phyloP scores from a whole-genome alignment of 2,888 invertebrate species.

The Ochropleura leucogaster region DNA sequence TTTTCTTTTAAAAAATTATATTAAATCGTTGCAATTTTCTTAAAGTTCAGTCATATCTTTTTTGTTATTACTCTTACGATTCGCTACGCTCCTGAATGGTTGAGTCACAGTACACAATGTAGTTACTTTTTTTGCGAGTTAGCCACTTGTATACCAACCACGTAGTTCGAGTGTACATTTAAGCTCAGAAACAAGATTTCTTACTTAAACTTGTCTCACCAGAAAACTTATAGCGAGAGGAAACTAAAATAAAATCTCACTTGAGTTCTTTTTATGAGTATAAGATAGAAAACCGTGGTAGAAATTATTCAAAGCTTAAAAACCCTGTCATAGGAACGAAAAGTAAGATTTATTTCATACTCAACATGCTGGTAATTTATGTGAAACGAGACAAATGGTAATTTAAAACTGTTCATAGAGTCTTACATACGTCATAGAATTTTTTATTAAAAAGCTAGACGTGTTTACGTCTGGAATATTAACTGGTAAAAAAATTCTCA shows the following conservation, averaged over 20 bases:
- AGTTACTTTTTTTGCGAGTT: not conserved
- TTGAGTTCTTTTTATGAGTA: constrained; percentile 33
- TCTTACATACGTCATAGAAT: constrained; percentile 28
- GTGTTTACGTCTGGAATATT: constrained; percentile 28
- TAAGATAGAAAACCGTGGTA: constrained; percentile 12
- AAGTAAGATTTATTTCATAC: constrained; percentile 43
- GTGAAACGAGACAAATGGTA: constrained; percentile 39
- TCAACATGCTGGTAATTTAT: constrained; percentile 36
- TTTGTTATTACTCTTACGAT: too few species aligned
- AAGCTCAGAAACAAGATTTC: constrained; percentile 14
- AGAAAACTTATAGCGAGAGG: constrained; percentile 13
- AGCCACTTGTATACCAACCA: not conserved
- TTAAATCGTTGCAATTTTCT: too few species aligned
- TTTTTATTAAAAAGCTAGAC: constrained; percentile 46
- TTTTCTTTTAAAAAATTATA: too few species aligned
- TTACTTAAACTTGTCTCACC: constrained; percentile 8
- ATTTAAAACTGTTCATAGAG: constrained; percentile 41
- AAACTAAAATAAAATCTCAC: not conserved
- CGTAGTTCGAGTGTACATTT: not conserved
- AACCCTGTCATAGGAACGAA: constrained; percentile 14
- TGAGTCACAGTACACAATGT: not conserved
- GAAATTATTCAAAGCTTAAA: constrained; percentile 46
- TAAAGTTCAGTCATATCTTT: too few species aligned
- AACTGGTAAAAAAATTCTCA: not conserved
- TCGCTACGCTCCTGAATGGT: too few species aligned